These are phyloP conservation scores for Hipposideros larvatus DNA, from an alignment of 2,797 vertebrate species.

Conservation along the genomic window DNA sequence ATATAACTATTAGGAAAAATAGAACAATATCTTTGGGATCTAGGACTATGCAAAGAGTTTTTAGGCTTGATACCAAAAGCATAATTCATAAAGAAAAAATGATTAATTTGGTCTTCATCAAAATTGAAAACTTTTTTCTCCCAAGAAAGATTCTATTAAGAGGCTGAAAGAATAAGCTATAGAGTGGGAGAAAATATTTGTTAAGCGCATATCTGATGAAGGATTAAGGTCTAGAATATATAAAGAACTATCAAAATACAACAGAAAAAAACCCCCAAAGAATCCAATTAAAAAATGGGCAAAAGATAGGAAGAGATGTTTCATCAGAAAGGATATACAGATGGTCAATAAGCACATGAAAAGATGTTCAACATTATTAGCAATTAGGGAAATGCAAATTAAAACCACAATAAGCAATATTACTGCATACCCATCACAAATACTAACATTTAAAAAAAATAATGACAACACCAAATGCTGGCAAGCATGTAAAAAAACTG, in stretches of 20 bases:
- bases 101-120: not conserved
- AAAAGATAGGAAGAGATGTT: not conserved
- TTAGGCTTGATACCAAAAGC: slow-evolving; percentile 11
- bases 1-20: not conserved
- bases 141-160: not conserved
- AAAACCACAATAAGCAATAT: not conserved
- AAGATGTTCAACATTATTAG: not conserved
- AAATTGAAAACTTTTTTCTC: not conserved
- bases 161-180: not conserved
- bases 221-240: not conserved
- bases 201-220: not conserved
- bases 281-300: not conserved
- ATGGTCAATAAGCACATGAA: not conserved
- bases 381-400: not conserved
- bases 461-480: not conserved
- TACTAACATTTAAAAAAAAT: not conserved
- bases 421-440: not conserved
- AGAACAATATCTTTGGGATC: not conserved
- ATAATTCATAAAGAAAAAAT: not conserved
- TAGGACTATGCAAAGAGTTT: not conserved
- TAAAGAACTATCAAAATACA: not conserved
- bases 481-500: not conserved
- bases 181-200: not conserved
- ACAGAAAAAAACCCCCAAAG: not conserved
- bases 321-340: not conserved